These are phyloP conservation scores for Otolemur garnettii DNA, from an alignment of 2,113 vertebrate species.

Conservation along the genomic window DNA sequence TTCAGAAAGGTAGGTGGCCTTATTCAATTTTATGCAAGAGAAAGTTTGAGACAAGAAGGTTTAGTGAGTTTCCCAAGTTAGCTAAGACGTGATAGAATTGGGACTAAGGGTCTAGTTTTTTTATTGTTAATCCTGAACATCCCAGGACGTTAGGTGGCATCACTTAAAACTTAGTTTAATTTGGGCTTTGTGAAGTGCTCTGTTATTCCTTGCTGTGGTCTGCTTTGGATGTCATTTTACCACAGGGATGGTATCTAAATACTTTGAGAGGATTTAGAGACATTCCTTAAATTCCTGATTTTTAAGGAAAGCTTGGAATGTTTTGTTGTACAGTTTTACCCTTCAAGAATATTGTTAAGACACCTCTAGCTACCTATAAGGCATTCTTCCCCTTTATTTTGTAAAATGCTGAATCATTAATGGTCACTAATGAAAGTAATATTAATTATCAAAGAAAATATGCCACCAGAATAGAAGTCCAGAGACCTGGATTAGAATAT, in stretches of 20 bases:
- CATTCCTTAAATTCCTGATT: slow-evolving; percentile 56
- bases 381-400: slow-evolving; percentile 36
- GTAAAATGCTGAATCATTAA: slow-evolving; percentile 52
- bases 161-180: slow-evolving; percentile 61
- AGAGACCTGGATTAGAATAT: background rate
- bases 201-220: slow-evolving; percentile 30
- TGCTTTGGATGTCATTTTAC: slow-evolving; percentile 42
- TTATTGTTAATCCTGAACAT: slow-evolving; percentile 59
- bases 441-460: slow-evolving; percentile 35
- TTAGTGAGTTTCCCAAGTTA: slow-evolving; percentile 47
- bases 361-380: background rate
- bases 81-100: background rate
- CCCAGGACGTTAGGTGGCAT: background rate
- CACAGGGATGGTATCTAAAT: slow-evolving; percentile 29
- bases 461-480: background rate
- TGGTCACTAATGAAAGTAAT: slow-evolving; percentile 48
- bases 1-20: slow-evolving; percentile 55
- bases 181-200: background rate
- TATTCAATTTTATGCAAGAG: slow-evolving; percentile 30
- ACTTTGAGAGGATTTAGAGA: slow-evolving; percentile 58
- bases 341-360: background rate
- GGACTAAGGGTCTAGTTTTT: slow-evolving; percentile 15
- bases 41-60: slow-evolving; percentile 13
- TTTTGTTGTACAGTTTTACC: slow-evolving; percentile 32
- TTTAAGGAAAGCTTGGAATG: slow-evolving; percentile 50